Conservation (phyloP, 2,888 invertebrate genomes). For the Pollenia amentaria region DNA sequence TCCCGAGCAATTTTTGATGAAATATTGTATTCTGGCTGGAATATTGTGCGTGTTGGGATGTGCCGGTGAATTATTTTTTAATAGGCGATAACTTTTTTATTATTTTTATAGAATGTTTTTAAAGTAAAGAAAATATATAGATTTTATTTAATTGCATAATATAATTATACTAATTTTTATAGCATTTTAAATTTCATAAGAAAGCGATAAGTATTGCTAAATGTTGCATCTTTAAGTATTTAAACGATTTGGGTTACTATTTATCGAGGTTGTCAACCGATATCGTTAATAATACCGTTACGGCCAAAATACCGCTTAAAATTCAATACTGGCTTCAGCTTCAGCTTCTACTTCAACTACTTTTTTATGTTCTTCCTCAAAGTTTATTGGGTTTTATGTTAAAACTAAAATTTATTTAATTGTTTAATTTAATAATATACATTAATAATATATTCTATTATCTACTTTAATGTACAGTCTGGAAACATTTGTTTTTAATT, state of each 20-base stretch:
- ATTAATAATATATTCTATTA: conserved; percentile 19
- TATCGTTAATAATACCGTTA: background rate
- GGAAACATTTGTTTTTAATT: conserved; percentile 22
- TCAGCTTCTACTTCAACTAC: too few relatives aligned
- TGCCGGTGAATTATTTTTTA: background rate
- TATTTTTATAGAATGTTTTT: conserved; percentile 1
- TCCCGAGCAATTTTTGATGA: background rate
- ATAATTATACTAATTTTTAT: too few relatives aligned
- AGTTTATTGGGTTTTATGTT: conserved; percentile 5
- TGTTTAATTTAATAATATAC: background rate
- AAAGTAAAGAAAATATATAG: background rate
- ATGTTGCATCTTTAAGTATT: too few relatives aligned
- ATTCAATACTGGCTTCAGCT: too few relatives aligned
- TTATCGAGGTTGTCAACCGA: too few relatives aligned
- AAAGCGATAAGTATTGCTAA: too few relatives aligned
- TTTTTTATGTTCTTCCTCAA: too few relatives aligned
- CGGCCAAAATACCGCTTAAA: too few relatives aligned
- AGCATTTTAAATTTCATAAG: too few relatives aligned
- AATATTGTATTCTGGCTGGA: background rate
- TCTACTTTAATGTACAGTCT: conserved; percentile 1
- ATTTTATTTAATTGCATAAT: too few relatives aligned
- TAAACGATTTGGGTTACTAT: too few relatives aligned
- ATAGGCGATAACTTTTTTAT: background rate
- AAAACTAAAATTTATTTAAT: background rate
- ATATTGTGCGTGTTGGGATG: conserved; percentile 2